phyloP scores from a whole-genome alignment of 2,797 vertebrate genomes.

The Phoxinus dragarum region DNA sequence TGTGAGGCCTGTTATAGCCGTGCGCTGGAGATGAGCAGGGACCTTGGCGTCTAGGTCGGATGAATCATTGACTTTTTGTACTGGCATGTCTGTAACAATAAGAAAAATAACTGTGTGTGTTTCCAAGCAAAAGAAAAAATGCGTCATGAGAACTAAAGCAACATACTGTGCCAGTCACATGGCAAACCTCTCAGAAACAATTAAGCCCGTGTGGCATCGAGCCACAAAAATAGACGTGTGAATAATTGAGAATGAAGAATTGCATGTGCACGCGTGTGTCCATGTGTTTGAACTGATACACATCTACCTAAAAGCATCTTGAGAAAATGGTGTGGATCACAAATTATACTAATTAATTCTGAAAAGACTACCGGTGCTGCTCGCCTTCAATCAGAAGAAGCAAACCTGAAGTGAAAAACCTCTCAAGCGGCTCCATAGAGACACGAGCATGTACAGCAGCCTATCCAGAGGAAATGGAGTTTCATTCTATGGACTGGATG shows the following conservation, averaged over 20 bases:
- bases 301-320: background rate
- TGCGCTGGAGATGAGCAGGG: conserved; percentile 32
- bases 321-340: background rate
- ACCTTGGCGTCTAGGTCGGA: conserved; percentile 39
- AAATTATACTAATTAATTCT: conserved; percentile 17
- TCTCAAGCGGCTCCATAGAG: background rate
- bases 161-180: conserved; percentile 8
- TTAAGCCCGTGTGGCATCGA: conserved; percentile 1
- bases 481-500: background rate
- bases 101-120: conserved; percentile 3
- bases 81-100: conserved; percentile 47
- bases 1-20: conserved; percentile 34
- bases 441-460: background rate
- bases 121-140: background rate
- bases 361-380: conserved; percentile 7
- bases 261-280: background rate
- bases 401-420: background rate
- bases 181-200: conserved; percentile 25
- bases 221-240: conserved; percentile 42
- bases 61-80: conserved; percentile 48
- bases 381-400: background rate
- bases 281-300: background rate
- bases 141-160: background rate
- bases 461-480: background rate
- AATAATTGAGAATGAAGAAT: conserved; percentile 43